Evolutionary conservation across 53 echinoderm and acorn worm species (phyloP), one percentile per base, ranked within the genome.

Genomic region (Temnopleurus reevesii): DNA sequence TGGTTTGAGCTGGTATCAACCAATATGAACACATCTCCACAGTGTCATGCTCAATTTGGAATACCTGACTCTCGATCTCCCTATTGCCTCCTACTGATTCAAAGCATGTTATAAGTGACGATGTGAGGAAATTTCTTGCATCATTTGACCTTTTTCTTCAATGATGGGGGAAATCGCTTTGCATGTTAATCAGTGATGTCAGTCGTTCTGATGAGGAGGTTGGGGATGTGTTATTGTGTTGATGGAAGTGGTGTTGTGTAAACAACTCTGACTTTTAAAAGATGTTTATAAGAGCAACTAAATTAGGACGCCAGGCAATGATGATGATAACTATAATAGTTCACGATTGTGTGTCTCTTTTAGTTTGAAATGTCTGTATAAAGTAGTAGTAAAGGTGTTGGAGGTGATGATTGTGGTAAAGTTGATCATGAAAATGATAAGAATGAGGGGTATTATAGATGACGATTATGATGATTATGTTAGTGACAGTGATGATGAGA

Each of bases 81-180:
- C 71, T 71, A 41, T 71, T 41, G 36, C 71, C 43, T 71, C n/a
- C 43, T 71, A n/a, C 71, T 19, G 71, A 71, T 71, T 41, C 71
- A 8, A 41, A 23, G 41, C 71, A 71, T 71, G 71, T 71, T 71
- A 4, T 41, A 38, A 41, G n/a, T 41, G 43, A 71, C 6, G 41
- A 38, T 71, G 71, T 2, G 9, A 71, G n/a, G 2, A 41, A 71
- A 71, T 71, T 71, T 41, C 71, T 38, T 36, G 71, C 71, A 71
- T 41, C 71, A 43, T 71, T 71, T 71, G 71, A 71, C 71, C 71
- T 71, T 71, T 64, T 71, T 43, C 38, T n/a, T 71, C 71, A 19
- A 15, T 41, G 41, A 71, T 71, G 21, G 71, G 71, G 41, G 80
- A 49, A 80, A 80, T 80, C 17, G 80, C 47, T 80, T 80, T 49